Conservation (phyloP, 2,113 vertebrate genomes). For the Apistogramma diplotaenia region DNA sequence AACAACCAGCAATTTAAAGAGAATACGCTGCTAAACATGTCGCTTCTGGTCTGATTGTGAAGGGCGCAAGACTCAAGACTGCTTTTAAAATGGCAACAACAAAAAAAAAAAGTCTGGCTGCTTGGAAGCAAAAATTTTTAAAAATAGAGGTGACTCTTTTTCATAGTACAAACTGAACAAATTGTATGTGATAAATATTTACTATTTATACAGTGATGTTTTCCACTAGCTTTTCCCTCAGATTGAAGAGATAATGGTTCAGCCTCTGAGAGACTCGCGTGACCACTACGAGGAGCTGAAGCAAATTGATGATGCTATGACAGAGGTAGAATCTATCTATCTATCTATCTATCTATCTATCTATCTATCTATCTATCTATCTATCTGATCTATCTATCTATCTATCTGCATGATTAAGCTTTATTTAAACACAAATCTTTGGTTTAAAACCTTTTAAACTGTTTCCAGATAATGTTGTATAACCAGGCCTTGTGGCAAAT, state of each 20-base stretch:
- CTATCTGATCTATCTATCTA: not conserved
- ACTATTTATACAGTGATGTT: not conserved
- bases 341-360: not conserved
- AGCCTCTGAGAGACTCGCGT: conserved; percentile 82
- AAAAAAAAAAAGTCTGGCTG: not conserved
- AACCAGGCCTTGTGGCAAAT: not conserved
- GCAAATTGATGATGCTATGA: conserved; percentile 84
- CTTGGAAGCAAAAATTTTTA: not conserved
- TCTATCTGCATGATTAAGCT: not conserved
- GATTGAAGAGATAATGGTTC: conserved; percentile 85
- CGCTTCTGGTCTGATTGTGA: no score
- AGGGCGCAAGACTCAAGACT: not conserved
- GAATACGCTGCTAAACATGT: no score
- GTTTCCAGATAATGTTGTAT: not conserved
- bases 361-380: not conserved
- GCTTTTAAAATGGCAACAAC: no score
- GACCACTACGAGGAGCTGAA: conserved; percentile 85
- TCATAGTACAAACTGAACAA: not conserved
- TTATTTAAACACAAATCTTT: not conserved
- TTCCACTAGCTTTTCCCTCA: conserved; percentile 81
- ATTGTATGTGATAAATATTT: not conserved
- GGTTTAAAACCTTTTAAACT: not conserved
- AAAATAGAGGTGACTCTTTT: not conserved
- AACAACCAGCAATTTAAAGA: no score
- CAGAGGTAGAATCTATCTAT: conserved; percentile 73